Evolutionary conservation across 2,797 vertebrate species (phyloP), one percentile per base, ranked within the genome.

Genomic region (Anomalospiza imberbis): DNA sequence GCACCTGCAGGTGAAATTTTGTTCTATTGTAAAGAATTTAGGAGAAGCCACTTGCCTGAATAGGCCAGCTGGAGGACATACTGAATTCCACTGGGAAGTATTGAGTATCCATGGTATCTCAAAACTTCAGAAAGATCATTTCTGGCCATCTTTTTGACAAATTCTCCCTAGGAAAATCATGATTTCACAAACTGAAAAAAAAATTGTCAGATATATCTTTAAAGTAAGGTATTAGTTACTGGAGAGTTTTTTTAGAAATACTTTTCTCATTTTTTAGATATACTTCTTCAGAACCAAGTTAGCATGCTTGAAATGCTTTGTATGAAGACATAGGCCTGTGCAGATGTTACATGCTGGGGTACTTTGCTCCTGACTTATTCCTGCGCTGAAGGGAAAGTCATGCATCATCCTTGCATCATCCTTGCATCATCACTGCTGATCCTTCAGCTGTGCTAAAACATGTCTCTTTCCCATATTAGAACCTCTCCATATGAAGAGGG

Each of bases 131-230:
- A 75, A 3, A 97, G 77, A 38, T 96, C 32, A 32, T 73, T 86
- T 97, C 83, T 96, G 57, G 89, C 68, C 55, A 96, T 53, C 28
- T 91, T 93, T 91, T 95, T 88, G 80, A 66, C 78, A 25, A 54
- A 55, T 57, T 82, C 74, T 71, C 86, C 92, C 93, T 95, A 94
- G 60, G 63, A 67, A 97, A 34, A 97, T 97, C 73, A 87, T 25
- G 13, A 61, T 85, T 97, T 97, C 95, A 88, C 94, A 96, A 77
- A 90, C 94, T 93, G 71, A 93, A 95, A 88, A 67, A 47, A 24
- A 90, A 60, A 76, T 48, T 6, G 1, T 67, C 13, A 81, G 25
- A 42, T 48, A 12, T 2, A 19, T 26, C 34, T 42, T 73, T 77
- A 53, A 4, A 21, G 4, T 12, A 71, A 48, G 1, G 10, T 57